Evolutionary conservation across 2,888 invertebrate species (phyloP).

Genomic region (Merodon equestris): DNA sequence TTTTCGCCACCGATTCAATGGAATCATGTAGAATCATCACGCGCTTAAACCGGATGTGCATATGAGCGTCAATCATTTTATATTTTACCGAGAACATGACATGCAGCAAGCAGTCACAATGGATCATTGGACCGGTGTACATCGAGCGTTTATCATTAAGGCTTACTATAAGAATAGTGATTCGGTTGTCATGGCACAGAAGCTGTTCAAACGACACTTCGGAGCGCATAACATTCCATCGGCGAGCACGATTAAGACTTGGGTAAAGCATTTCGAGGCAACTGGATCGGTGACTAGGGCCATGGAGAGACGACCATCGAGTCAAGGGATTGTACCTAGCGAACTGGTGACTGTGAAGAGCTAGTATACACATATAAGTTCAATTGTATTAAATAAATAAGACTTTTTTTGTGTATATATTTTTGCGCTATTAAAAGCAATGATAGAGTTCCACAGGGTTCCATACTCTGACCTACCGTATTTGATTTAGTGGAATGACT

Average conservation of each 20-base stretch:
- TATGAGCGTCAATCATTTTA: conserved; percentile 32
- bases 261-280: conserved; percentile 74
- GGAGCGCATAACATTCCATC: conserved; percentile 74
- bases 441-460: background rate
- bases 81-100: conserved; percentile 16
- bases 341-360: conserved; percentile 26
- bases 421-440: background rate
- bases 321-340: conserved; percentile 69
- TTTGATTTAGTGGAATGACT: too few species aligned
- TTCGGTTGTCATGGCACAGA: conserved; percentile 73
- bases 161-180: conserved; percentile 75
- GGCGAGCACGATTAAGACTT: conserved; percentile 73
- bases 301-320: conserved; percentile 69
- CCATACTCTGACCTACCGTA: background rate
- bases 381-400: conserved; percentile 5
- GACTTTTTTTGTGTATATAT: too few species aligned
- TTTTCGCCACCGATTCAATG: background rate
- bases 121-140: conserved; percentile 76
- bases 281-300: conserved; percentile 73
- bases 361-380: conserved; percentile 9
- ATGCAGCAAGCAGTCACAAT: conserved; percentile 65
- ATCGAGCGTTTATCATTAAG: conserved; percentile 74
- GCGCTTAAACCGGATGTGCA: conserved; percentile 12
- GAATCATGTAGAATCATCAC: conserved; percentile 12
- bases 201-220: conserved; percentile 74